Base-by-base conservation (phyloP, 2,113 vertebrate genomes). In the Alligator sinensis region DNA sequence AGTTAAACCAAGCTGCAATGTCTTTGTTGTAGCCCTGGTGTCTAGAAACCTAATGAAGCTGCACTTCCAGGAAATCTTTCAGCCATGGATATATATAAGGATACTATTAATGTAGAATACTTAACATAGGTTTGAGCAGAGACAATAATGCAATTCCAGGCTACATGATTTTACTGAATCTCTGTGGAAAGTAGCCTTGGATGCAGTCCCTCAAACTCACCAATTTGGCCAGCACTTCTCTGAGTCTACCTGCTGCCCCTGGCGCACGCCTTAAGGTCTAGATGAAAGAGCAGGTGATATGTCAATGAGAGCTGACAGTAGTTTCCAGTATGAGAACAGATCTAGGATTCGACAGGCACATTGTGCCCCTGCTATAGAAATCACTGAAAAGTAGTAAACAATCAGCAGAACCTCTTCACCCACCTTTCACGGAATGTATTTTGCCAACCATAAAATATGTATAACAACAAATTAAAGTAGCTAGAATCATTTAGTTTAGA, bases 141-240 rank as follows among this genome's bases (percentile, higher is more conserved):
- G 66, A 70, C 18, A 30, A 34, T 70, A n/a, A 66, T 28, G 17
- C 63, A 66, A 15, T 16, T n/a, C 17, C 9, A 86, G 62, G 78
- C 38, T 66, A 25, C 3, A 5, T 78, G 79, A 16, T 58, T 76
- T 74, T 54, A 12, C 30, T 77, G n/a, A 34, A 87, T 9, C 19
- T 77, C 13, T 83, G 62, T 70, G 66, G n/a, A 70, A 70, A 18
- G 28, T 79, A 27, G 77, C 38, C 80, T 76, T 30, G 0, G 3
- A 89, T 30, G 4, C 66, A 70, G 16, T 18, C 34, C n/a, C 19
- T 17, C n/a, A 16, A 28, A 70, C 66, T 70, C n/a, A 14, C 9
- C 22, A 59, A 12, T 0, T 0, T 66, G 14, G 61, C 5, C 13
- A 57, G 11, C 9, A 9, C 22, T 78, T 14, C 30, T 9, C 87